phyloP scores from a whole-genome alignment of 2,888 invertebrate species.

The Andrena trimmerana region DNA sequence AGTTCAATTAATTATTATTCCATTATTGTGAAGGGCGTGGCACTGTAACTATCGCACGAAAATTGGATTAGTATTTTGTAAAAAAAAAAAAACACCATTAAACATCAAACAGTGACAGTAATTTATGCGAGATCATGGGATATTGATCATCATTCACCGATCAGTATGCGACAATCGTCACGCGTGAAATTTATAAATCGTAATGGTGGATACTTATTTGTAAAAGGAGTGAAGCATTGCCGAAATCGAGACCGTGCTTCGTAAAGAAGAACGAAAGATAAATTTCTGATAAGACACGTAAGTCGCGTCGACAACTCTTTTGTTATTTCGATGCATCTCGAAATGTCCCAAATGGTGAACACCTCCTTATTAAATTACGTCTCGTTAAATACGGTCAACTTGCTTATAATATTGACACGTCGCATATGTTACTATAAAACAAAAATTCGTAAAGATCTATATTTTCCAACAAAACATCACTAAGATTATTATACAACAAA shows the following conservation, averaged over 20 bases:
- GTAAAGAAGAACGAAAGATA: conserved; percentile 16
- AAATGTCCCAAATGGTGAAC: conserved; percentile 9
- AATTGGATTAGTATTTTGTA: conserved; percentile 31
- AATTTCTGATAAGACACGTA: conserved; percentile 14
- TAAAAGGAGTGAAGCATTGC: conserved; percentile 18
- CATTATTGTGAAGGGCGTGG: conserved; percentile 24
- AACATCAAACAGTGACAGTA: conserved; percentile 24
- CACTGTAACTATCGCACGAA: conserved; percentile 26
- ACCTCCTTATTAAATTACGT: conserved; percentile 33
- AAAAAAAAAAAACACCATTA: conserved; percentile 25
- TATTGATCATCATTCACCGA: conserved; percentile 23
- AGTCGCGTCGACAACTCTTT: background rate
- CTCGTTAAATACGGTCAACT: conserved; percentile 23
- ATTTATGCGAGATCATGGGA: conserved; percentile 27
- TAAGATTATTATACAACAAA: conserved; percentile 20
- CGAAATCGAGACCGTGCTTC: conserved; percentile 25
- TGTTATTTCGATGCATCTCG: conserved; percentile 5
- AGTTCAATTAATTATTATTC: conserved; percentile 46
- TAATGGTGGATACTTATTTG: conserved; percentile 4
- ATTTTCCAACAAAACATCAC: conserved; percentile 34
- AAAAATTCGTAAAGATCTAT: conserved; percentile 39
- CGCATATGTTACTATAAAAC: conserved; percentile 19
- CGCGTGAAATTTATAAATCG: conserved; percentile 21
- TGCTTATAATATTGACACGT: conserved; percentile 22
- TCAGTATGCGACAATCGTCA: conserved; percentile 36